Evolutionary conservation across 2,888 invertebrate species (phyloP).

Genomic region (Muscina levida): DNA sequence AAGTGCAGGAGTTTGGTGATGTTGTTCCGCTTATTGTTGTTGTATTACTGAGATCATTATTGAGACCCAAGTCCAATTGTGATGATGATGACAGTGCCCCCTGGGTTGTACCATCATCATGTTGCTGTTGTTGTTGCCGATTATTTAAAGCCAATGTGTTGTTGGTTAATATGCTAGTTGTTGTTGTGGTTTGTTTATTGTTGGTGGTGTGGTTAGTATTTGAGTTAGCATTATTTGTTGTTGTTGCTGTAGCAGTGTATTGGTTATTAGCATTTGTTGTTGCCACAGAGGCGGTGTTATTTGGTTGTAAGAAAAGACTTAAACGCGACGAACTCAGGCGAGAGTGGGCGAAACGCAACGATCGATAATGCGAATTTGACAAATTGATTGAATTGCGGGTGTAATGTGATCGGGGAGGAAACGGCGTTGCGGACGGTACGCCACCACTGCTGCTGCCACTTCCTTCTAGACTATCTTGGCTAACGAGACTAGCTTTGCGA

Average conservation of each 20-base stretch:
- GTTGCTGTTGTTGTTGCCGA: neutral
- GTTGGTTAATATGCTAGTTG: conserved; percentile 44
- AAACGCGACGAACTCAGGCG: conserved; percentile 78
- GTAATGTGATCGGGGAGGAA: conserved; percentile 74
- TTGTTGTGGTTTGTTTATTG: conserved; percentile 48
- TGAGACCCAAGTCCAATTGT: conserved; percentile 32
- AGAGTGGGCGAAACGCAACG: conserved; percentile 78
- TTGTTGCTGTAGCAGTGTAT: conserved; percentile 63
- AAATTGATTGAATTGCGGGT: conserved; percentile 78
- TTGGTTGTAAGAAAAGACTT: conserved; percentile 76
- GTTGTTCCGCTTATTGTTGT: conserved; percentile 36
- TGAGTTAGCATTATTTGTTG: conserved; percentile 44
- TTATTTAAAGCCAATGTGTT: conserved; percentile 59
- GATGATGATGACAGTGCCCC: conserved; percentile 55
- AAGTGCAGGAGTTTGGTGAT: conserved; percentile 58
- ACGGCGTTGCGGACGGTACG: conserved; percentile 36
- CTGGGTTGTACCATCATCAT: conserved; percentile 34
- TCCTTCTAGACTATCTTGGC: conserved; percentile 57
- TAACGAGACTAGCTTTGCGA: conserved; percentile 57
- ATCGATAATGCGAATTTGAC: conserved; percentile 78
- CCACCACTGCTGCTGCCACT: neutral
- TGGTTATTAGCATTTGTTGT: conserved; percentile 68
- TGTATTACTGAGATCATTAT: conserved; percentile 57
- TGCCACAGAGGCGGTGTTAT: conserved; percentile 51
- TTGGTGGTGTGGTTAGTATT: conserved; percentile 48